Conservation (phyloP, 2,888 invertebrate species). For the Pterobdella sp. region DNA sequence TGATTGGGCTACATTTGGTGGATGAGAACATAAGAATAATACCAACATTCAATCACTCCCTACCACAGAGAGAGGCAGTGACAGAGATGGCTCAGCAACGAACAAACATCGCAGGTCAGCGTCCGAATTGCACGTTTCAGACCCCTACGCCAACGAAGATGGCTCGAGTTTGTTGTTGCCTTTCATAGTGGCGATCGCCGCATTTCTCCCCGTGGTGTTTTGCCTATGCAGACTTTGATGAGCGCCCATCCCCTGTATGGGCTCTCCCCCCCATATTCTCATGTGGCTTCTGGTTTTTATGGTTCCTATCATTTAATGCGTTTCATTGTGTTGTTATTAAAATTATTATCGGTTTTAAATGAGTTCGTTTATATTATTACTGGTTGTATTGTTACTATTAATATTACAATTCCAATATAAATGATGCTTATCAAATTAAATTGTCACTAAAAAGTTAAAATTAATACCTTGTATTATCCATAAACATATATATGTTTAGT, state of each 20-base stretch:
- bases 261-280: background rate
- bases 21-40: too few relatives aligned
- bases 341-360: too few relatives aligned
- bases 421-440: too few relatives aligned
- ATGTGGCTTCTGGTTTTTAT: background rate
- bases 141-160: slow-evolving; percentile 67
- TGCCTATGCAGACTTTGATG: slow-evolving; percentile 86
- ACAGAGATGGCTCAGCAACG: background rate
- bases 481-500: too few relatives aligned
- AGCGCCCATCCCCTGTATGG: too few relatives aligned
- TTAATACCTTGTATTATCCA: too few relatives aligned
- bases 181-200: slow-evolving; percentile 84
- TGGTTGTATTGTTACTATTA: too few relatives aligned
- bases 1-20: too few relatives aligned
- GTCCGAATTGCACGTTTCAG: slow-evolving; percentile 56
- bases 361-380: too few relatives aligned
- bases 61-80: slow-evolving; percentile 10
- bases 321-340: background rate
- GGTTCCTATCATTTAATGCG: background rate
- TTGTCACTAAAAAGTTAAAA: too few relatives aligned
- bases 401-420: too few relatives aligned
- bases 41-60: too few relatives aligned
- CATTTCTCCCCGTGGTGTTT: slow-evolving; percentile 86
- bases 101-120: slow-evolving; percentile 13
- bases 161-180: slow-evolving; percentile 74